These are phyloP conservation scores for Microctenopoma lineatum DNA, from an alignment of 2,797 vertebrate species.

Conservation along the genomic window DNA sequence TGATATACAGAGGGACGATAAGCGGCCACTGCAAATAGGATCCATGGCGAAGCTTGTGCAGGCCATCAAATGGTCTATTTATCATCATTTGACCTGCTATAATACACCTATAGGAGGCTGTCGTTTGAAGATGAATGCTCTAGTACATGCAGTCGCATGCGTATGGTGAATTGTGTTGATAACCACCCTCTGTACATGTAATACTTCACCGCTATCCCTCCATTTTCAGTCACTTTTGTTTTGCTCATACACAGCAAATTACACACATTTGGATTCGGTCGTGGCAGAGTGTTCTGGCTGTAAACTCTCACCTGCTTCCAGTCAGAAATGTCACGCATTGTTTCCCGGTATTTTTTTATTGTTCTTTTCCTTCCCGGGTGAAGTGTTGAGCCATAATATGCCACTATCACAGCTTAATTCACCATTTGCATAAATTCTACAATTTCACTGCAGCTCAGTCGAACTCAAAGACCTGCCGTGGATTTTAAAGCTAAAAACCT, in stretches of 20 bases:
- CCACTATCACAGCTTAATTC: neutral
- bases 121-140: conserved; percentile 36
- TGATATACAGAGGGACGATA: neutral
- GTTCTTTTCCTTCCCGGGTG: neutral
- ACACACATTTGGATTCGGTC: conserved; percentile 9
- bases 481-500: neutral
- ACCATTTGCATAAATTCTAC: neutral
- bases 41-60: conserved; percentile 1
- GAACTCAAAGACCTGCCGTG: neutral
- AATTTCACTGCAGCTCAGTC: no score
- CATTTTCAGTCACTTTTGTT: neutral
- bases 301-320: neutral
- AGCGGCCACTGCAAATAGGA: conserved; percentile 17
- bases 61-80: conserved; percentile 40
- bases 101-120: conserved; percentile 30
- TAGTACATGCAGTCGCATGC: conserved; percentile 15
- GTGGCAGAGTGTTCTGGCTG: neutral
- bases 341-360: neutral
- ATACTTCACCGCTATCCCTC: neutral
- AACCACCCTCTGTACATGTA: neutral
- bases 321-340: neutral
- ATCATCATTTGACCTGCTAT: conserved; percentile 42
- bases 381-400: neutral
- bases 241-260: neutral
- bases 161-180: neutral